These are phyloP conservation scores for Aricia agestis DNA, from an alignment of 1,140 invertebrate genomes.

Conservation along the genomic window DNA sequence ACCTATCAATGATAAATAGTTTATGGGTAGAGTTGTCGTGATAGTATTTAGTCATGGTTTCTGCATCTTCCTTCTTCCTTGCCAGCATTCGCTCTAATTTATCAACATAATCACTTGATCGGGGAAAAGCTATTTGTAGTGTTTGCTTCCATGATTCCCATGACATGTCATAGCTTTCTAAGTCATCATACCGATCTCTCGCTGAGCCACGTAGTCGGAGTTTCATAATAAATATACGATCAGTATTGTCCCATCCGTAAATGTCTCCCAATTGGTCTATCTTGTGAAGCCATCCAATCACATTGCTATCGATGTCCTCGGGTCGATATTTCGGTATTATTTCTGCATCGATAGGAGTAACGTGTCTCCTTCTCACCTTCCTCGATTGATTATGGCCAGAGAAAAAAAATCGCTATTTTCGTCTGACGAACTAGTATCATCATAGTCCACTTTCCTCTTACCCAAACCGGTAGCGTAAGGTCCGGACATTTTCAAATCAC, in stretches of 20 bases:
- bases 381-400: no score
- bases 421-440: no score
- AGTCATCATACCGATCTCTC: conserved; percentile 20
- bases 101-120: conserved; percentile 27
- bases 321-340: conserved; percentile 35
- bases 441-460: no score
- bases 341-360: conserved; percentile 27
- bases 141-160: conserved; percentile 36
- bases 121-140: conserved; percentile 32
- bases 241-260: conserved; percentile 27
- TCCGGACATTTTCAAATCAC: conserved; percentile 6
- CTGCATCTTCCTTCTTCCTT: conserved; percentile 25
- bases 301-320: conserved; percentile 26
- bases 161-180: conserved; percentile 16
- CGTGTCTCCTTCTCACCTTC: background rate
- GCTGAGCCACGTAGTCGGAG: conserved; percentile 15
- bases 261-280: conserved; percentile 27
- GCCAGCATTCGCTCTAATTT: conserved; percentile 31
- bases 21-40: no score
- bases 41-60: conserved; percentile 39
- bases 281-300: conserved; percentile 34
- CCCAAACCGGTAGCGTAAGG: no score
- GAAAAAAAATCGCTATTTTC: no score
- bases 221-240: conserved; percentile 24
- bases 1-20: no score